phyloP scores from a whole-genome alignment of 2,113 vertebrate species.

The Vulpes ferrilata region DNA sequence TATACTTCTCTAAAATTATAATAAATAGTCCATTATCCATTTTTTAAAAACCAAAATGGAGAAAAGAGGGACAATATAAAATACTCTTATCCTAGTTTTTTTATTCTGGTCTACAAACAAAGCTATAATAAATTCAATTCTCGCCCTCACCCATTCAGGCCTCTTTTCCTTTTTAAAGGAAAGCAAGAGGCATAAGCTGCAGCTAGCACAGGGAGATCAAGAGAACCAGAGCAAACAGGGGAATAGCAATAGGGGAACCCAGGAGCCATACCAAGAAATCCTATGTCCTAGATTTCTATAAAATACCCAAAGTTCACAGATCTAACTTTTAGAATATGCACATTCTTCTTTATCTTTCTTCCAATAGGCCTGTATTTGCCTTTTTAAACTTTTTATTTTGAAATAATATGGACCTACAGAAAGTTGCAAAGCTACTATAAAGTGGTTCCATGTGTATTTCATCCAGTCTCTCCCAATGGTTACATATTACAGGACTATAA shows the following conservation, averaged over 20 bases:
- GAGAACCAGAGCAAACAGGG: background rate
- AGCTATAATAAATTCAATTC: background rate
- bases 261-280: background rate
- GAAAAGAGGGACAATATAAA: background rate
- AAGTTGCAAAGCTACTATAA: background rate
- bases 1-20: constrained; percentile 2
- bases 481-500: background rate
- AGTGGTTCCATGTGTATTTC: background rate
- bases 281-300: background rate
- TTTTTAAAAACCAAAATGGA: constrained; percentile 36
- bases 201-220: background rate
- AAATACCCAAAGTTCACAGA: background rate
- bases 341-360: background rate
- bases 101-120: background rate
- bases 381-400: background rate
- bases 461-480: background rate
- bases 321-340: background rate
- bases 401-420: background rate
- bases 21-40: background rate
- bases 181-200: background rate
- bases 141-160: background rate
- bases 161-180: background rate
- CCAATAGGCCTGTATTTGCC: background rate
- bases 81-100: background rate
- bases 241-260: background rate